Base-by-base conservation (phyloP, 1,140 invertebrate species). In the Trichomalopsis sarcophagae region DNA sequence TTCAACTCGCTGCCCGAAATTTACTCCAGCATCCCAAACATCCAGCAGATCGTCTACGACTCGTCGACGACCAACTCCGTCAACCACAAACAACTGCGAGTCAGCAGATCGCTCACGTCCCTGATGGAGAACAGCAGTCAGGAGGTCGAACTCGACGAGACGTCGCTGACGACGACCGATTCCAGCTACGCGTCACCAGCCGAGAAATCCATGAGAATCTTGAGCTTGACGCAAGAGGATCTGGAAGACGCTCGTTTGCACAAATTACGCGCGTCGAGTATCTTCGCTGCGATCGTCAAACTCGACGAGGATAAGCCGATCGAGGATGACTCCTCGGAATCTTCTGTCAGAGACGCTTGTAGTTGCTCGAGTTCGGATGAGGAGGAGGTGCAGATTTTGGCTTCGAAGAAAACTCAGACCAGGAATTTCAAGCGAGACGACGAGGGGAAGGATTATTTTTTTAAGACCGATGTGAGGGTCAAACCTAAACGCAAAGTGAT, bases 141-240 rank as follows among this genome's bases (percentile, higher is more conserved):
- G 23, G 47, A 77, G 44, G n/a, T n/a, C 27, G 69, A 85, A 2
- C 78, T 85, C 0, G 84, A 88, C 2, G 73, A 85, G 9, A 77
- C 73, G 0, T 77, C 74, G 30, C 69, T 84, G 36, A 27, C 44
- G 1, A 80, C 44, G 0, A 80, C 55, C 55, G 21, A 21, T 3
- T 62, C 87, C 2, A 4, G 55, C 0, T 11, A 33, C 21, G 62
- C 91, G 17, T 84, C 86, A 1, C 87, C 87, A 2, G 79, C 77
- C 0, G 86, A 90, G 47, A 91, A 89, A 62, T 83, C 89, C 0
- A 88, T 89, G 87, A 89, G 47, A 71, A 82, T 91, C 1, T 73
- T 91, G 0, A 87, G 87, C 0, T 9, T 89, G 14, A 87, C 87
- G 0, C 40, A 87, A 2, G 81, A 89, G 4, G 88, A 91, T 10